Percentiles rank a stretch among this genome's conserved stretches.
These are phyloP conservation scores for Oxytorus armatus DNA, from an alignment of 2,888 invertebrate genomes.

Conservation along the genomic window DNA sequence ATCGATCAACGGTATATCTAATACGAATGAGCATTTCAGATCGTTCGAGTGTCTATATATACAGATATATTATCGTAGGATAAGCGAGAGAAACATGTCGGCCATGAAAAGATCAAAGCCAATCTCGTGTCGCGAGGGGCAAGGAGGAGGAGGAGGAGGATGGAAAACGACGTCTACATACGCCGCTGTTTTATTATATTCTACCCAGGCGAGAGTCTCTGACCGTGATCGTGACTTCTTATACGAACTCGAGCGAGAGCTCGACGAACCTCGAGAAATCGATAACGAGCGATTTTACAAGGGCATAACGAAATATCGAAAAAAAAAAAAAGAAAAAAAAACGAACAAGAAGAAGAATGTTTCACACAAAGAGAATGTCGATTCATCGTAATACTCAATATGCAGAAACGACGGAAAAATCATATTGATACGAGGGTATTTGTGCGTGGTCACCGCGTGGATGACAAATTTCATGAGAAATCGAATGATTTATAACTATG, in stretches of 20 bases:
- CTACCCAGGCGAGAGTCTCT: constrained; percentile 13
- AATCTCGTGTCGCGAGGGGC: constrained; percentile 29
- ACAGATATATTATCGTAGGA: constrained; percentile 20
- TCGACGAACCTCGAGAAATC: constrained; percentile 23
- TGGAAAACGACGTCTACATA: not conserved
- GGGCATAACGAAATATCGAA: too few relatives aligned
- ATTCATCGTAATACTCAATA: not conserved
- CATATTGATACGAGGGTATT: too few relatives aligned
- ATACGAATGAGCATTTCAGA: not conserved
- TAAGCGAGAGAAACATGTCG: constrained; percentile 40
- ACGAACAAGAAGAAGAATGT: not conserved
- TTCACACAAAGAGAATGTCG: not conserved
- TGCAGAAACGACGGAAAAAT: too few relatives aligned
- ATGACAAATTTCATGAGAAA: too few relatives aligned
- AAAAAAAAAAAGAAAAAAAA: constrained; percentile 13
- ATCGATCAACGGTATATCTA: constrained; percentile 10
- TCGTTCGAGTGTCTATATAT: not conserved
- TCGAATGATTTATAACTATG: too few relatives aligned
- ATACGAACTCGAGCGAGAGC: constrained; percentile 52
- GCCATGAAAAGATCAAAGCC: constrained; percentile 57
- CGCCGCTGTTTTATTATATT: constrained; percentile 1
- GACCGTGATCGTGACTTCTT: constrained; percentile 62
- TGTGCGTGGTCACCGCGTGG: too few relatives aligned
- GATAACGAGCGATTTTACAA: constrained; percentile 24
- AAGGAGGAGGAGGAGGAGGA: not conserved